Conservation (phyloP, 2,113 vertebrate genomes). For the Corythaeola cristata region DNA sequence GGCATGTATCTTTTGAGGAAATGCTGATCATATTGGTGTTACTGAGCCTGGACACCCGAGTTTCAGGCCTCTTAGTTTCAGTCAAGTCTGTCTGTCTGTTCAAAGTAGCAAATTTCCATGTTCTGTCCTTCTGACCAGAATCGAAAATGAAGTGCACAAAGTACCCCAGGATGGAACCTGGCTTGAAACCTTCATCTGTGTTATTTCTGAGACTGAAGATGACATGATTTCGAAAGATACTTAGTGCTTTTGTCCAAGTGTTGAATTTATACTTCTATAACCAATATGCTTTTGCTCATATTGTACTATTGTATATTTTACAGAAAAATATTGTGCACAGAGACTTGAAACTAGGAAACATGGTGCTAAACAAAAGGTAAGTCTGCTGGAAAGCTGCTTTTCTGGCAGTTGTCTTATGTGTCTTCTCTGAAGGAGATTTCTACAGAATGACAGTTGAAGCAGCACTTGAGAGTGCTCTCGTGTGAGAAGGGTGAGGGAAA, state of each 20-base stretch:
- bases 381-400: background rate
- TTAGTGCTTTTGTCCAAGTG: background rate
- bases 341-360: constrained; percentile 99
- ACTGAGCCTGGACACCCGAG: background rate
- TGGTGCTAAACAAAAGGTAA: constrained; percentile 99
- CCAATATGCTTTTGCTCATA: background rate
- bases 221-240: background rate
- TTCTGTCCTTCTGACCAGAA: background rate
- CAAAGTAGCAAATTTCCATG: background rate
- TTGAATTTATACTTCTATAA: background rate
- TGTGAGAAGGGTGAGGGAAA: background rate
- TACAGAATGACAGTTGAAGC: background rate
- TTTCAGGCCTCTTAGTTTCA: background rate
- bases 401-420: background rate
- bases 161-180: background rate
- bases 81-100: background rate
- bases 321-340: constrained; percentile 99
- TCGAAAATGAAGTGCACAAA: background rate
- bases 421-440: background rate
- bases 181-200: background rate
- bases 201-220: background rate
- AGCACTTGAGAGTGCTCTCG: background rate
- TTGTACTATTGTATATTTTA: background rate
- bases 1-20: fast-evolving
- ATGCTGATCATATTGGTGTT: background rate